phyloP scores from a whole-genome alignment of 2,797 vertebrate genomes.

The Danio jaintianensis region DNA sequence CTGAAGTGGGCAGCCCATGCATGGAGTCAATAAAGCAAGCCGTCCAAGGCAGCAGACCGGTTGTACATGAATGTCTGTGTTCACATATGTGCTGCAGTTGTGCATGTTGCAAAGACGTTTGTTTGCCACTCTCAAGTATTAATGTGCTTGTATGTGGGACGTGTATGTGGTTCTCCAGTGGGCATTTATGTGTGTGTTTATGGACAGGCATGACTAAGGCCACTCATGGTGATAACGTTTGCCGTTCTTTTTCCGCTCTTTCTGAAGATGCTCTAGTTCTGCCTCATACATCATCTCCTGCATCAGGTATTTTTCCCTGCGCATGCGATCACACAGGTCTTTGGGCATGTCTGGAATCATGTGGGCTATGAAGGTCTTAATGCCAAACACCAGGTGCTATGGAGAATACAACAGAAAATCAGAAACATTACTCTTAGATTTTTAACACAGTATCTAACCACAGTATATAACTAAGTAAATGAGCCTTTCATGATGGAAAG shows the following conservation, averaged over 20 bases:
- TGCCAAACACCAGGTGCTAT: slow-evolving; percentile 98
- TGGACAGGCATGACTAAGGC: slow-evolving; percentile 86
- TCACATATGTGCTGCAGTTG: slow-evolving; percentile 33
- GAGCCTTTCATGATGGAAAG: neutral
- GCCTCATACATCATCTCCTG: slow-evolving; percentile 99
- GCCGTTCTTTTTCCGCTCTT: slow-evolving; percentile 93
- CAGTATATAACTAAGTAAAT: neutral
- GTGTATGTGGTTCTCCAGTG: slow-evolving; percentile 19
- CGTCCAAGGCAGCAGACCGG: slow-evolving; percentile 68
- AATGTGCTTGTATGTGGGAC: slow-evolving; percentile 54
- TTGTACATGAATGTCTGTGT: slow-evolving; percentile 44
- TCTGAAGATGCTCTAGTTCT: slow-evolving; percentile 95
- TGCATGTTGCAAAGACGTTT: slow-evolving; percentile 14
- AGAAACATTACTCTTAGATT: neutral
- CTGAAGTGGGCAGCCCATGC: slow-evolving; percentile 44
- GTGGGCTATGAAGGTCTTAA: slow-evolving; percentile 99
- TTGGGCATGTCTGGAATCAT: slow-evolving; percentile 98
- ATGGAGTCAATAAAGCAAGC: slow-evolving; percentile 72
- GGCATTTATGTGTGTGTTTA: slow-evolving; percentile 36
- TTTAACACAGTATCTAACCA: neutral
- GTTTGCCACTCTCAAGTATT: slow-evolving; percentile 7
- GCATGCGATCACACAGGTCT: slow-evolving; percentile 94
- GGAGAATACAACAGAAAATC: slow-evolving; percentile 45
- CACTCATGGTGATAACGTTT: slow-evolving; percentile 97
- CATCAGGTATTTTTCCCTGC: slow-evolving; percentile 97